Percentiles rank a stretch among this genome's conserved stretches.
Evolutionary conservation across 2,888 invertebrate species (phyloP).

Genomic region (Cerceris ruficornis): DNA sequence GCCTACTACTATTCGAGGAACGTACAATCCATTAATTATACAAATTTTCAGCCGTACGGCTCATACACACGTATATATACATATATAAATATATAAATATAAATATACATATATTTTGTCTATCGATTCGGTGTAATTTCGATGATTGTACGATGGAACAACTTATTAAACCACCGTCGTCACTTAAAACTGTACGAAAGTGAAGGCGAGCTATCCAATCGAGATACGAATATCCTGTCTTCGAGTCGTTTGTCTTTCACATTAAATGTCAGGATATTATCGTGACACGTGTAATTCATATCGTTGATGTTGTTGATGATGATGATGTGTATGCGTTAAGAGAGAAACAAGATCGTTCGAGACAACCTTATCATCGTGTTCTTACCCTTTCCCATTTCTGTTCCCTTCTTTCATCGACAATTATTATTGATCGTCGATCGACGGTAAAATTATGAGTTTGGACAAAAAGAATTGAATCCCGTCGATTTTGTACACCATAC

Average conservation of each 20-base stretch:
- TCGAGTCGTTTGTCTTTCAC: constrained; percentile 44
- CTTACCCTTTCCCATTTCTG: no score
- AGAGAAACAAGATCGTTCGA: neutral
- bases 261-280: constrained; percentile 22
- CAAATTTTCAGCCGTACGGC: constrained; percentile 16
- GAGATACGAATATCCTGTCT: constrained; percentile 28
- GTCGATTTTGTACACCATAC: neutral
- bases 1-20: constrained; percentile 27
- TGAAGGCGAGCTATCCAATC: neutral
- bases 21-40: constrained; percentile 14
- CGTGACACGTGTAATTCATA: constrained; percentile 23
- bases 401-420: no score
- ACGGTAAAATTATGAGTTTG: neutral
- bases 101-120: constrained; percentile 26
- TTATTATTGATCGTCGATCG: no score
- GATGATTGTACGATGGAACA: constrained; percentile 11
- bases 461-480: neutral
- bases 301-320: constrained; percentile 22
- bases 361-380: neutral
- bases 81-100: no score
- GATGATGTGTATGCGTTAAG: constrained; percentile 2
- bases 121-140: constrained; percentile 35
- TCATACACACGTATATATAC: neutral
- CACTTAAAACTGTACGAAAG: neutral
- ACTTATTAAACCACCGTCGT: neutral